Evolutionary conservation across 2,797 vertebrate genomes (phyloP).

Genomic region (Novumbra hubbsi): DNA sequence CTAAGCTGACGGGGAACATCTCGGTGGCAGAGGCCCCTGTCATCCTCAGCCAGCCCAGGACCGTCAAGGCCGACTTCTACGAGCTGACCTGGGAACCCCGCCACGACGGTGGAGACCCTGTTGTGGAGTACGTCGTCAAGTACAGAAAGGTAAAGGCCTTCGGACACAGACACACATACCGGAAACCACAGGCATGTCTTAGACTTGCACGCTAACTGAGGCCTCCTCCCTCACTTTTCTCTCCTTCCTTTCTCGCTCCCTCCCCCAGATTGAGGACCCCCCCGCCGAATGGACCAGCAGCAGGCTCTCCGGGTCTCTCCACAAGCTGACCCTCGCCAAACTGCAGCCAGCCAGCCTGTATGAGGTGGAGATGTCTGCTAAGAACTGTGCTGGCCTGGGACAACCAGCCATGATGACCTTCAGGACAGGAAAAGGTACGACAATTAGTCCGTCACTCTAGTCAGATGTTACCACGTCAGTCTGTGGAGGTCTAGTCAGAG

Average conservation of each 20-base stretch:
- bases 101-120: constrained; percentile 77
- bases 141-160: constrained; percentile 86
- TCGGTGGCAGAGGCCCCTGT: constrained; percentile 87
- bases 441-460: background rate
- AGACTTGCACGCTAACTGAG: background rate
- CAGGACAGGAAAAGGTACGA: constrained; percentile 83
- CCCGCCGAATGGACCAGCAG: constrained; percentile 83
- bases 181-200: background rate
- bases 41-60: constrained; percentile 92
- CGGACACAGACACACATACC: background rate
- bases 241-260: background rate
- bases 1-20: constrained; percentile 66
- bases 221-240: background rate
- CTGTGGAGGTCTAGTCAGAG: background rate
- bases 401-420: constrained; percentile 99
- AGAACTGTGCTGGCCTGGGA: constrained; percentile 90
- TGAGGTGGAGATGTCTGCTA: constrained; percentile 94
- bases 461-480: background rate
- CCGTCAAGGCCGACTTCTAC: constrained; percentile 90
- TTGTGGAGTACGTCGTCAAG: constrained; percentile 91
- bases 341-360: constrained; percentile 93
- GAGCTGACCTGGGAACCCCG: constrained; percentile 93
- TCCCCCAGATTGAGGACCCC: constrained; percentile 79
- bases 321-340: constrained; percentile 84
- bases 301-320: constrained; percentile 82